A percentile compares a stretch with the other conserved stretches of the same genome.
These are phyloP conservation scores for Romanogobio albipinnatus DNA, from an alignment of 2,113 vertebrate species.

Conservation along the genomic window DNA sequence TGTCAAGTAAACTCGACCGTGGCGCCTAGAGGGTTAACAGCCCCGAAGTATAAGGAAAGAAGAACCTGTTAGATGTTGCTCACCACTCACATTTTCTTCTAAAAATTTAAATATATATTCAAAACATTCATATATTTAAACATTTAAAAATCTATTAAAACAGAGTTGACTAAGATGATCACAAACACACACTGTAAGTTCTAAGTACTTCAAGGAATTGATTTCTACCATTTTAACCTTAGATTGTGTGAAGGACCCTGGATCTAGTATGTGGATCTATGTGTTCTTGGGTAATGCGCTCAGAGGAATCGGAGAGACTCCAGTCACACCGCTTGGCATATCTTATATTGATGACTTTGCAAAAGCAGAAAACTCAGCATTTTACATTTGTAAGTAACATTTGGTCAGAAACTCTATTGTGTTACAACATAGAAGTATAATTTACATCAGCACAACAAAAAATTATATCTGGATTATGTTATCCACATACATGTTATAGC, in stretches of 20 bases:
- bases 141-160: not conserved
- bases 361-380: slow-evolving; percentile 82
- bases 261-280: slow-evolving; percentile 86
- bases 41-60: not conserved
- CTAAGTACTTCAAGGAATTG: not conserved
- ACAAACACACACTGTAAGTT: not conserved
- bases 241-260: slow-evolving; percentile 79
- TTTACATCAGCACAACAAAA: not conserved
- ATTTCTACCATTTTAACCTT: not conserved
- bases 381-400: slow-evolving; percentile 83
- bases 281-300: slow-evolving; percentile 88
- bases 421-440: not conserved
- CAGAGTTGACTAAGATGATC: not conserved
- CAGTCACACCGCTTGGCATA: slow-evolving; percentile 85
- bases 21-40: no score
- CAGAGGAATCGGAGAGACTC: slow-evolving; percentile 90
- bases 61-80: not conserved
- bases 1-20: no score
- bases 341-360: slow-evolving; percentile 93
- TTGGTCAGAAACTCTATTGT: not conserved
- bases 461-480: no score
- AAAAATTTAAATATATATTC: not conserved
- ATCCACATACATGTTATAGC: not conserved
- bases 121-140: no score
- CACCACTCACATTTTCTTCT: not conserved